Evolutionary conservation across 2,888 invertebrate genomes (phyloP), one percentile per base, ranked within the genome.

Genomic region (Amiota mariae): DNA sequence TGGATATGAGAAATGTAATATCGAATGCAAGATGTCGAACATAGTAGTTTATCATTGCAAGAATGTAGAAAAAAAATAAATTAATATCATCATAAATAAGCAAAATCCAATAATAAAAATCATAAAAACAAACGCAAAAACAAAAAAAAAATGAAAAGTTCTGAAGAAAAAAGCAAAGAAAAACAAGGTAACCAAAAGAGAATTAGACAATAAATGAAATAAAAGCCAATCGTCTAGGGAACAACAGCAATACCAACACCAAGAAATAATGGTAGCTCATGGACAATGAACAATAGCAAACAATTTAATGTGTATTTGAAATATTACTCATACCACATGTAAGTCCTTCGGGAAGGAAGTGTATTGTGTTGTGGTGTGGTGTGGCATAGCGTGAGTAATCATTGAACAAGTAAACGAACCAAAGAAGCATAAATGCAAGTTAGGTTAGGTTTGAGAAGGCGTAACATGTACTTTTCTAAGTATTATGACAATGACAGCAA

Each of bases 261-360:
- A 57, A 57, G 1, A 13, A 57, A 15, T 18, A 57, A 18, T 12
- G 36, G 6, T 36, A 36, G 54, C 54, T 12, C 18, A 59, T 20
- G 36, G 20, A 20, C 18, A 15, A 12, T 59, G 10, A 15, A 20
- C 36, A 59, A 72, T 3, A 11, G 24, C n/a, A 56, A 72, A 72
- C 77, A 77, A 77, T 81, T 78, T 76, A 77, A 76, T 76, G 70
- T 57, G 71, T 71, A 75, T 79, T 61, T 72, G 63, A 75, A 78
- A 79, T 85, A 80, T 79, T 78, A 73, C 76, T 83, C 79, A 82
- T 85, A 81, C 83, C 79, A 75, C 78, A 71, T 82, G 78, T 74
- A 79, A 6, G 3, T 6, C 36, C 36, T 36, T 36, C 36, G 36
- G 36, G 36, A 36, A 36, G 36, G 4, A 36, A 24, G 3, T 2